phyloP scores from a whole-genome alignment of 2,888 invertebrate genomes.

The Harpalus rubripes region DNA sequence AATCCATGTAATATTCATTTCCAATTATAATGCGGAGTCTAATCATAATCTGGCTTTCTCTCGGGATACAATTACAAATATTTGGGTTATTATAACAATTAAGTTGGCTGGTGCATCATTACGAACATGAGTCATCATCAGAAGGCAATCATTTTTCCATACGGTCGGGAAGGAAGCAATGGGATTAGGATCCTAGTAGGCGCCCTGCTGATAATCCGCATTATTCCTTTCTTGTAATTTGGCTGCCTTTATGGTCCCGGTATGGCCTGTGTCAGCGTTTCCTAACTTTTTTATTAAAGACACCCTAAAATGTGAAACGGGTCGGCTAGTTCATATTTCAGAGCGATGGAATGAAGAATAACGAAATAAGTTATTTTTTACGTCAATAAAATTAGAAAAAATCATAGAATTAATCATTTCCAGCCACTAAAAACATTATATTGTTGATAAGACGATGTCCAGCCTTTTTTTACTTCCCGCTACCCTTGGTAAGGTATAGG shows the following conservation, averaged over 20 bases:
- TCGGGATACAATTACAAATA: conserved; percentile 50
- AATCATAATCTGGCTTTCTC: conserved; percentile 51
- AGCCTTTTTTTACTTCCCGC: no score
- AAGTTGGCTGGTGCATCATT: conserved; percentile 27
- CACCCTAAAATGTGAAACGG: no score
- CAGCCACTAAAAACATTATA: no score
- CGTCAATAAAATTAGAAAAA: no score
- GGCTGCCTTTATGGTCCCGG: background rate
- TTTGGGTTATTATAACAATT: conserved; percentile 50
- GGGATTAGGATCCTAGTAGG: conserved; percentile 25
- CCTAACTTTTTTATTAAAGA: no score
- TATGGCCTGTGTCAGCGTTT: no score
- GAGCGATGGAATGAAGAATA: no score
- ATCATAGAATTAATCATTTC: no score
- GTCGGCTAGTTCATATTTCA: no score
- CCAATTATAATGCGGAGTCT: conserved; percentile 43
- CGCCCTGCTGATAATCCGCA: conserved; percentile 40
- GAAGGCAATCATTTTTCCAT: conserved; percentile 43
- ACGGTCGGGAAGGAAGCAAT: conserved; percentile 11
- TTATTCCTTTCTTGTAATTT: conserved; percentile 32
- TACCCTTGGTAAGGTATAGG: no score
- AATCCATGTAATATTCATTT: conserved; percentile 51
- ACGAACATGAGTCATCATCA: conserved; percentile 50
- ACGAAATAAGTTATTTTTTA: no score
- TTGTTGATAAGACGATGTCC: no score